phyloP scores from a whole-genome alignment of 2,888 invertebrate species.

The Acleris holmiana region DNA sequence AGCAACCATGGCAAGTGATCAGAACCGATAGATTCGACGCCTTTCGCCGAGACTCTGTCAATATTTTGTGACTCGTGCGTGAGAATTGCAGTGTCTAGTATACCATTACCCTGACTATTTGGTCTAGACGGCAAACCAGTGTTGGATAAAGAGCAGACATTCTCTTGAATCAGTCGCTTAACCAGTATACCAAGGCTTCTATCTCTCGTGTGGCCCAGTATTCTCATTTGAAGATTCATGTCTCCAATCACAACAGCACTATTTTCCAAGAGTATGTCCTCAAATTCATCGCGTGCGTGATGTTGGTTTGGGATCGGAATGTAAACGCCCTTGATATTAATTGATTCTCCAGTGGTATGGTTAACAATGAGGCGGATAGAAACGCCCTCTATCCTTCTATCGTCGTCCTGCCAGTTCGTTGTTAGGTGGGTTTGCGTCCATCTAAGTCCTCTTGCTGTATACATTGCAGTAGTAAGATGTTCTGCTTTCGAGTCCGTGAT shows the following conservation, averaged over 20 bases:
- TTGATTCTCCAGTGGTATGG: conserved; percentile 8
- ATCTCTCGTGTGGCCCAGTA: conserved; percentile 5
- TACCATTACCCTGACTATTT: conserved; percentile 9
- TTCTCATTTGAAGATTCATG: conserved; percentile 12
- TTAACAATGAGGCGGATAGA: conserved; percentile 9
- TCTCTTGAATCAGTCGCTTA: neutral
- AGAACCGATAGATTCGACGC: conserved; percentile 4
- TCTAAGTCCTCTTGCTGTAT: conserved; percentile 10
- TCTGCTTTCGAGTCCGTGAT: conserved; percentile 15
- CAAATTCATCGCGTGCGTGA: conserved; percentile 12
- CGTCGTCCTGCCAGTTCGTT: conserved; percentile 14
- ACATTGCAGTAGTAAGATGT: conserved; percentile 19
- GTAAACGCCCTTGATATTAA: conserved; percentile 10
- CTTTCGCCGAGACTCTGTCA: conserved; percentile 2
- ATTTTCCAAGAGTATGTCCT: conserved; percentile 6
- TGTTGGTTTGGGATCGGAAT: conserved; percentile 14
- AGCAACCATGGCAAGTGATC: conserved; percentile 17
- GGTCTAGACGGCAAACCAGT: conserved; percentile 13
- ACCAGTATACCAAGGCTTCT: conserved; percentile 10
- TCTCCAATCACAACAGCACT: conserved; percentile 13
- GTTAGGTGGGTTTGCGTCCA: conserved; percentile 15
- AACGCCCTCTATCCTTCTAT: conserved; percentile 14
- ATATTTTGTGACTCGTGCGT: conserved; percentile 5
- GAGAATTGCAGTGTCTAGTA: conserved; percentile 13
- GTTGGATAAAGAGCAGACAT: conserved; percentile 6